These are phyloP conservation scores for Cheilosia scutellata DNA, from an alignment of 2,888 invertebrate genomes.

Conservation along the genomic window DNA sequence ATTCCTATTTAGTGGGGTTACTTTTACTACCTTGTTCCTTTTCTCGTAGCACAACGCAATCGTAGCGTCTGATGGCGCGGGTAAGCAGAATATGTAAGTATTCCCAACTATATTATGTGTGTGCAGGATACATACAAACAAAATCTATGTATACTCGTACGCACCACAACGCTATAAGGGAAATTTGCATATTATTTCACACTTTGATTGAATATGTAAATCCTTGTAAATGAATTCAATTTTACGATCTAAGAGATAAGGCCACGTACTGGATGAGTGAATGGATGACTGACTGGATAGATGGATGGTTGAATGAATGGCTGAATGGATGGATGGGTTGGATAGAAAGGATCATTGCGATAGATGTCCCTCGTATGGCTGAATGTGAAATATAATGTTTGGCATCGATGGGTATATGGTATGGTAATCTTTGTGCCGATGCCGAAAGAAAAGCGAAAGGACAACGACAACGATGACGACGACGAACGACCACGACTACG, in stretches of 20 bases:
- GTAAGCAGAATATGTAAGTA: conserved; percentile 14
- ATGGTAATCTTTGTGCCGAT: conserved; percentile 69
- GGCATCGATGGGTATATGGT: conserved; percentile 56
- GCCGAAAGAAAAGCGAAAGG: conserved; percentile 65
- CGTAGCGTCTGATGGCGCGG: conserved; percentile 2
- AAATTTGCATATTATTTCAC: conserved; percentile 79
- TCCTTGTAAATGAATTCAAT: conserved; percentile 78
- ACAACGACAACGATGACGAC: conserved; percentile 26
- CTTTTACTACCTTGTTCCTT: conserved; percentile 54
- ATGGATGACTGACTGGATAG: conserved; percentile 73
- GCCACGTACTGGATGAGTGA: conserved; percentile 75
- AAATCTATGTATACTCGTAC: conserved; percentile 11
- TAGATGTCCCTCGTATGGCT: conserved; percentile 48
- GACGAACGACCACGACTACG: conserved; percentile 14
- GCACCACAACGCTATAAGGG: conserved; percentile 61
- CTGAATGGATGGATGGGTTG: conserved; percentile 57
- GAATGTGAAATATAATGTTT: conserved; percentile 48
- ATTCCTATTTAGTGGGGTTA: conserved; percentile 44
- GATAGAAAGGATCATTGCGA: conserved; percentile 65
- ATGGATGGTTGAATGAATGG: conserved; percentile 66
- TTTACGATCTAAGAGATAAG: conserved; percentile 78
- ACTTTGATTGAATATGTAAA: conserved; percentile 80
- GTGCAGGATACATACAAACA: conserved; percentile 1
- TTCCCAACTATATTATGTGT: conserved; percentile 16
- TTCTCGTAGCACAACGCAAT: conserved; percentile 41